phyloP scores from a whole-genome alignment of 2,888 invertebrate genomes.

The Therioaphis trifolii region DNA sequence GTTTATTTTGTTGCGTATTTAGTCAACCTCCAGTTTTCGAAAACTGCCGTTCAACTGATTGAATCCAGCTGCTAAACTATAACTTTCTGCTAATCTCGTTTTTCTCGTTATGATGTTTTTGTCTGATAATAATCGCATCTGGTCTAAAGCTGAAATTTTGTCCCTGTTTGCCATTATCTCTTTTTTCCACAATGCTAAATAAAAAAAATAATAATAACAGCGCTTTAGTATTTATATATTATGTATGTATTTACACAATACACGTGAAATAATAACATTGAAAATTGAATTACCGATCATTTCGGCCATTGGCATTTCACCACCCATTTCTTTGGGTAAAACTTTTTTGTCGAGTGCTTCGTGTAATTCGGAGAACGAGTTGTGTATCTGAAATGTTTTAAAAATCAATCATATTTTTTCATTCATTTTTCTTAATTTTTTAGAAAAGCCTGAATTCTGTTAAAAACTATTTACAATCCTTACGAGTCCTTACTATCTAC shows the following conservation, averaged over 20 bases:
- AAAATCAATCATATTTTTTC: too few species aligned
- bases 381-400: conserved; percentile 71
- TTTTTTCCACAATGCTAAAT: conserved; percentile 77
- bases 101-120: conserved; percentile 65
- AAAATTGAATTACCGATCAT: conserved; percentile 72
- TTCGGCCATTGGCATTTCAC: conserved; percentile 75
- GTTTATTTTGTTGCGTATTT: too few species aligned
- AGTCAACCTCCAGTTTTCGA: conserved; percentile 67
- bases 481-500: too few species aligned
- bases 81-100: conserved; percentile 29
- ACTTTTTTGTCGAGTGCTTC: conserved; percentile 74
- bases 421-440: too few species aligned
- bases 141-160: conserved; percentile 76
- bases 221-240: too few species aligned
- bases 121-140: conserved; percentile 74
- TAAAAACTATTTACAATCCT: too few species aligned
- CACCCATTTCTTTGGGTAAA: conserved; percentile 79
- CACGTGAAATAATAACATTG: not conserved
- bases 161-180: conserved; percentile 75
- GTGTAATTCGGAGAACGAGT: conserved; percentile 73
- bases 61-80: conserved; percentile 57
- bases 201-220: conserved; percentile 50
- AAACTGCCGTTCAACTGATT: conserved; percentile 66
- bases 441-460: too few species aligned
- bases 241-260: too few species aligned